Base-by-base conservation (phyloP, 2,797 vertebrate species). In the Pangasius sanitwongsei region DNA sequence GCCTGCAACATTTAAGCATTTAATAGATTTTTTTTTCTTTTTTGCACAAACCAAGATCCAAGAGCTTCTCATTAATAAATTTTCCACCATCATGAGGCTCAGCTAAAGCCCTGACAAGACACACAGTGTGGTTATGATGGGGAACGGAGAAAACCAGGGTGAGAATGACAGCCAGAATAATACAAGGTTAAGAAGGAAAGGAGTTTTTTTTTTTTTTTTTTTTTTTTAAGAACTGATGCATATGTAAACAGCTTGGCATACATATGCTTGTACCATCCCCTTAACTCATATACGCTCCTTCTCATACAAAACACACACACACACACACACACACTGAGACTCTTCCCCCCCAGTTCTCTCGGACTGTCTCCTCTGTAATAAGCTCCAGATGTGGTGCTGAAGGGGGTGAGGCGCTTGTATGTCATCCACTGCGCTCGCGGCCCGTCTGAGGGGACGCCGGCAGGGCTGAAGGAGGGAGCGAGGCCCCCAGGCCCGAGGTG, bases 341-440 rank as follows among this genome's bases (percentile, higher is more conserved):
- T 91, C 93, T 91, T 90, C 89, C 90, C 93, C 93, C 95, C 92
- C 94, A 53, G 92, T 94, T 95, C 92, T 87, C 94, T 94, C 93
- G 91, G 77, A 94, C 95, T 96, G 96, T 96, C 95, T 96, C 96
- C 95, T 94, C 92, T 93, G 91, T 97, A 96, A 96, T 95, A 94
- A 95, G 94, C 93, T 96, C 96, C 96, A 96, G 96, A 96, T 97
- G 96, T 96, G 95, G 89, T 92, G 94, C 93, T 94, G 93, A 93
- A 87, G 94, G 93, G 91, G 86, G 93, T 93, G 94, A 91, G 92
- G 91, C 77, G 93, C 91, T 94, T 93, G 94, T 90, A 93, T 95
- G 95, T 96, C 94, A 95, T 95, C 94, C 92, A n/a, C 89, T 87
- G 95, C 89, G 92, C 87, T 90, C 93, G 93, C 93, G 92, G 93